Base-by-base conservation (phyloP, 2,888 invertebrate species). In the Serripes groenlandicus region DNA sequence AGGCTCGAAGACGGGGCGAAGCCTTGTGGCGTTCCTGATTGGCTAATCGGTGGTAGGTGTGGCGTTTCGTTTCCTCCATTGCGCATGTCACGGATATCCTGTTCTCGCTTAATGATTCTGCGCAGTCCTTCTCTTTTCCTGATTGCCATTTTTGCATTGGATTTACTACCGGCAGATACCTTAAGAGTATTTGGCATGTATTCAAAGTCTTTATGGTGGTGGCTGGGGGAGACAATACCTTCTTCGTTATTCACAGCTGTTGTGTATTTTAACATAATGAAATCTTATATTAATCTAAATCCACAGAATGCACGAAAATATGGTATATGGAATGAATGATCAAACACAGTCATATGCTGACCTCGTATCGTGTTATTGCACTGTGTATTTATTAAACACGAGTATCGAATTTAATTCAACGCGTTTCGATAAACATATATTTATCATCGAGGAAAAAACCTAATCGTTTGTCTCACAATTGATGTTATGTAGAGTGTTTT, bases 181-280 rank as follows among this genome's bases (percentile, higher is more conserved):
- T 85, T 85, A 9, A 88, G 64, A 7, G 87, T 72, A 37, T 84
- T 82, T 68, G 83, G 80, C 60, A 82, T 82, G 30, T 77, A 83
- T 35, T 84, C 83, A 23, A 83, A 56, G 15, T 87, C 84, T 26
- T 87, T 84, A n/a, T 74, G 70, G 56, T 83, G 76, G 32, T 88
- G 89, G 3, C 84, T 75, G 11, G 90, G 90, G 3, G 90, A 90
- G 11, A 86, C 83, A 11, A 84, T 75, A 15, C 90, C 88, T 58
- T 88, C 90, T 21, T 90, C 90, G 37, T 83, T 86, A 18, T 78
- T 77, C 0, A 83, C 66, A 0, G 80, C 85, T 15, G 86, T 81
- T 1, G 89, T 82, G 58, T 88, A 90, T 81, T 90, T 90, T 30
- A 90, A 64, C 90, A 90, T 90, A 21, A 3, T 70, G 52, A 49